Base-by-base conservation (phyloP, 2,113 vertebrate genomes). In the Corythaeola cristata region DNA sequence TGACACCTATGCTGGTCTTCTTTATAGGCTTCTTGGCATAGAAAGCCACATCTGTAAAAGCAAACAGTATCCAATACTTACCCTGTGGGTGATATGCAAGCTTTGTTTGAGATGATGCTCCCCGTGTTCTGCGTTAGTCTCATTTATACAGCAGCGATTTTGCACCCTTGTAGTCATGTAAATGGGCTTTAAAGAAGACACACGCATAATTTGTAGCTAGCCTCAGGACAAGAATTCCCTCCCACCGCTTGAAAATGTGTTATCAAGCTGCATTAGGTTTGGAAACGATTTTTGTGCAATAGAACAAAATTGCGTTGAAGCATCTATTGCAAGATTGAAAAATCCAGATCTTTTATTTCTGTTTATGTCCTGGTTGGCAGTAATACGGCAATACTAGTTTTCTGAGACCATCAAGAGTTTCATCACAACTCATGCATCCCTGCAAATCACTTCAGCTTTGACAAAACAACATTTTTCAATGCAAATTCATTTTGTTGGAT, bases 121-220 rank as follows among this genome's bases (percentile, higher is more conserved):
- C 14, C 37, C 1, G 0, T 75, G 49, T 60, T 93, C 91, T 41
- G 67, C 89, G 77, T 77, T 67, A 59, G 59, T 75, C 28, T 64
- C 77, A 75, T 85, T 90, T 96, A 67, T 45, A 33, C 39, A 83
- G 30, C 67, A 88, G 90, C 71, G 90, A 50, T 85, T 94, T 73
- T 64, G 88, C 11, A 84, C 56, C n/a, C 60, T 88, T 47, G n/a
- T 33, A 88, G 60, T 71, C 72, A 67, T 2, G 19, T 78, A 92
- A 96, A 92, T 80, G 86, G 89, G 32, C 44, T 90, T 74, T 92
- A 84, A 93, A 95, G 84, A 85, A 84, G 95, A 50, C 32, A 66
- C 0, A 0, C 76, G 41, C 50, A 14, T 84, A 71, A 94, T 96
- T 89, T 92, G 60, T 95, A 93, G 80, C 89, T 82, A 89, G n/a